phyloP scores from a whole-genome alignment of 2,888 invertebrate species.

The Synanthedon vespiformis region DNA sequence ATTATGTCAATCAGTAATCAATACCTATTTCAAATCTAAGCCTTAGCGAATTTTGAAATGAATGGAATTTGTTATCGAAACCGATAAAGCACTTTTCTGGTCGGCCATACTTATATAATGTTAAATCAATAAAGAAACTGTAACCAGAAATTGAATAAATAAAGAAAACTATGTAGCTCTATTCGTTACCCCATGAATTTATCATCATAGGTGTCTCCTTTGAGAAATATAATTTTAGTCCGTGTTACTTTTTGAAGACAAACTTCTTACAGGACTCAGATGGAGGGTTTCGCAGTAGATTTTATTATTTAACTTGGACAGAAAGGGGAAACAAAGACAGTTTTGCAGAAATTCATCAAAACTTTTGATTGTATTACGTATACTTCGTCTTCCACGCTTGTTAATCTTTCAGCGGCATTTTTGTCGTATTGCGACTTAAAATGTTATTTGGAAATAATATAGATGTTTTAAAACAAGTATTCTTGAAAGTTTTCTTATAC shows the following conservation, averaged over 20 bases:
- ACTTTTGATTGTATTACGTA: slow-evolving; percentile 66
- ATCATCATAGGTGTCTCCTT: slow-evolving; percentile 1
- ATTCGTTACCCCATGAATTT: too few relatives aligned
- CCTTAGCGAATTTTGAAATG: too few relatives aligned
- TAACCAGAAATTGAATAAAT: too few relatives aligned
- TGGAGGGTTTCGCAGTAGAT: slow-evolving; percentile 34
- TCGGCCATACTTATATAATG: too few relatives aligned
- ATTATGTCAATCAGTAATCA: too few relatives aligned
- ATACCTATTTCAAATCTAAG: too few relatives aligned
- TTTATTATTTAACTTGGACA: slow-evolving; percentile 56
- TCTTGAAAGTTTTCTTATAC: too few relatives aligned
- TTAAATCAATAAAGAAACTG: too few relatives aligned
- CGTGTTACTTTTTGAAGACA: slow-evolving; percentile 20
- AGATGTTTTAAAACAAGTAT: background rate
- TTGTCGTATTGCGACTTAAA: background rate
- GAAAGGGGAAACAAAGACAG: slow-evolving; percentile 61
- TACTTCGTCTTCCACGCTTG: slow-evolving; percentile 38
- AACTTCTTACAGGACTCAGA: slow-evolving; percentile 32
- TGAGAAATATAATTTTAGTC: slow-evolving; percentile 23
- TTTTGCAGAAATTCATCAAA: slow-evolving; percentile 64
- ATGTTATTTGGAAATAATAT: background rate
- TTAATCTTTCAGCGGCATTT: slow-evolving; percentile 33
- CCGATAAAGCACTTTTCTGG: too few relatives aligned
- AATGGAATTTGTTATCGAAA: too few relatives aligned
- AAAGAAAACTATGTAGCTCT: too few relatives aligned